Evolutionary conservation across 2,113 vertebrate genomes (phyloP), one percentile per base, ranked within the genome.

Genomic region (Galeopterus variegatus): DNA sequence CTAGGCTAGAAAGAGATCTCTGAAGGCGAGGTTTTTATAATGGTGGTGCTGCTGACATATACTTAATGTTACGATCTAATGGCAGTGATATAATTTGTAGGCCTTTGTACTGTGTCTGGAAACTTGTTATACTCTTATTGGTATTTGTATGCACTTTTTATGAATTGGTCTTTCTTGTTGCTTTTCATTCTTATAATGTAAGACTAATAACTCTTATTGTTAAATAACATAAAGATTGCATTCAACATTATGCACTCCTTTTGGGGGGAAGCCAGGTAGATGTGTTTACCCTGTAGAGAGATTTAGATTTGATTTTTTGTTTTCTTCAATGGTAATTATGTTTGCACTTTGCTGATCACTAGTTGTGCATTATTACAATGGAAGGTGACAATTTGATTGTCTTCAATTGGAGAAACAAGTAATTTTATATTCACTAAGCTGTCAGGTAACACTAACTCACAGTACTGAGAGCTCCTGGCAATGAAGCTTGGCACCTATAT

Each of bases 381-480:
- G 98, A 99, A 99, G 99, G 99, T 99, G 99, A 99, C 99, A 99
- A 99, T 99, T 99, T 99, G 99, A 99, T 99, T 99, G 99, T 99
- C 99, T 99, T 99, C 99, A 99, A 99, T 99, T 99, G 98, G 98
- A 99, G 99, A 99, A 99, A 99, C 99, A 99, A 99, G 99, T 99
- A 99, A 99, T 99, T 99, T 98, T 99, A 98, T 99, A 99, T 99
- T 99, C 99, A 99, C 98, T 97, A 98, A 99, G 99, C 99, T 99
- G 99, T 99, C 99, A 99, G 99, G 99, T 99, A 99, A 99, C 98
- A 99, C 98, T 99, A 99, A 99, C 99, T 99, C 98, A 98, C 98
- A 98, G 99, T 98, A 98, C 98, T 98, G 98, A 99, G 99, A 99
- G 99, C 99, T 99, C 98, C 98, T 99, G 99, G 99, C 99, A 99